Percentiles rank a stretch among this genome's conserved stretches.
phyloP scores from a whole-genome alignment of 2,113 vertebrate species.

The Ploceus nigricollis region DNA sequence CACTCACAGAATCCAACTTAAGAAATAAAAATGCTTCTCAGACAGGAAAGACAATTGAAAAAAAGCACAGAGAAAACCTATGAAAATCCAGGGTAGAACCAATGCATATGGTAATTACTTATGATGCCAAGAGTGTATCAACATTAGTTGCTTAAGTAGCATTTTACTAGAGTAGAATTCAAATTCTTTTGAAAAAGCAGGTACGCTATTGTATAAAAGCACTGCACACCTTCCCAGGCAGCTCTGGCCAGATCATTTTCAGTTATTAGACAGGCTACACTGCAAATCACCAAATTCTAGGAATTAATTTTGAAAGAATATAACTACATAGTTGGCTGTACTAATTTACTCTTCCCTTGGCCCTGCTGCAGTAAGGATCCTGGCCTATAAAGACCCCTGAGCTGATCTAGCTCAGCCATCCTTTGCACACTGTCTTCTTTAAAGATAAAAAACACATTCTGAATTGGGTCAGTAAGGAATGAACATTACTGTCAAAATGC shows the following conservation, averaged over 20 bases:
- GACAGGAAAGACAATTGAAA: not conserved
- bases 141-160: not conserved
- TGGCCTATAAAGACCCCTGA: not conserved
- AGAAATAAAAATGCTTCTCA: not conserved
- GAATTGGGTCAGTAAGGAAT: not conserved
- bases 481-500: not conserved
- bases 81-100: not conserved
- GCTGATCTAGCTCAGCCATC: not conserved
- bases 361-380: not conserved
- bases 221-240: not conserved
- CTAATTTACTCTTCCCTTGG: not conserved
- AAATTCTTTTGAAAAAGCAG: not conserved
- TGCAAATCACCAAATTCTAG: not conserved
- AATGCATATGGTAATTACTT: not conserved
- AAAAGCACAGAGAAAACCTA: not conserved
- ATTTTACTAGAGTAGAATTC: not conserved
- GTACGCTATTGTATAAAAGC: not conserved
- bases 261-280: not conserved
- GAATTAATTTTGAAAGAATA: not conserved
- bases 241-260: not conserved
- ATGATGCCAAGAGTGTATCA: not conserved
- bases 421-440: not conserved
- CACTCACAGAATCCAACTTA: not conserved
- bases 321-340: not conserved
- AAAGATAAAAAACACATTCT: not conserved